Conservation (phyloP, 2,888 invertebrate species). For the Cryptocheilus praepositus region DNA sequence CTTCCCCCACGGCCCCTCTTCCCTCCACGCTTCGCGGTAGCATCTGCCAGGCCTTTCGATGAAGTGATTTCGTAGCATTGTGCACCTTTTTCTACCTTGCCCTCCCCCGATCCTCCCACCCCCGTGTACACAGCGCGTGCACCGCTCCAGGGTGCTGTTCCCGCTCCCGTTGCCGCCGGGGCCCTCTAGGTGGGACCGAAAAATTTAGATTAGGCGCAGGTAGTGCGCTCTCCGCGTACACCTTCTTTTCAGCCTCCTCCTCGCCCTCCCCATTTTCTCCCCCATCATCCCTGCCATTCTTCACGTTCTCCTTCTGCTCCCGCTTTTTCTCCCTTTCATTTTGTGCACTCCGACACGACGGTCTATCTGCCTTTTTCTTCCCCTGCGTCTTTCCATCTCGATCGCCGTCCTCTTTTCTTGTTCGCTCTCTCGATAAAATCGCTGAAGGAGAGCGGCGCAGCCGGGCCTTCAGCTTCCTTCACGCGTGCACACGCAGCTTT, state of each 20-base stretch:
- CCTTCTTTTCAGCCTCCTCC: background rate
- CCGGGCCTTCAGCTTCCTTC: slow-evolving; percentile 45
- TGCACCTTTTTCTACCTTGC: slow-evolving; percentile 50
- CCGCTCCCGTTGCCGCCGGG: slow-evolving; percentile 8
- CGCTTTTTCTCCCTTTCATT: slow-evolving; percentile 14
- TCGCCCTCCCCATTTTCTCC: slow-evolving; percentile 18
- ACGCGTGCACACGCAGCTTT: slow-evolving; percentile 40
- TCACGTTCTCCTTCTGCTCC: slow-evolving; percentile 9
- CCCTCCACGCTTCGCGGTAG: slow-evolving; percentile 38
- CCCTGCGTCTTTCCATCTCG: slow-evolving; percentile 6
- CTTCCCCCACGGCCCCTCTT: slow-evolving; percentile 12
- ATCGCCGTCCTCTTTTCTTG: slow-evolving; percentile 22
- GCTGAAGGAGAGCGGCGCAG: slow-evolving; percentile 36
- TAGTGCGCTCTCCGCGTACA: slow-evolving; percentile 31
- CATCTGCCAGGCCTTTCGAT: slow-evolving; percentile 67
- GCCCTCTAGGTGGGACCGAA: slow-evolving; percentile 37
- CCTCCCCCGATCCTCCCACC: slow-evolving; percentile 10
- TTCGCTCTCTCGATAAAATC: slow-evolving; percentile 45
- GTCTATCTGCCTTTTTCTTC: background rate
- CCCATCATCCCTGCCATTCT: background rate
- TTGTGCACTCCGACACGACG: slow-evolving; percentile 12
- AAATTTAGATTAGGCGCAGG: slow-evolving; percentile 53
- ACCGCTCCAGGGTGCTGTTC: slow-evolving; percentile 41
- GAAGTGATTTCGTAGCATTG: slow-evolving; percentile 67
- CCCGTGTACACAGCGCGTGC: slow-evolving; percentile 22